These are phyloP conservation scores for Eucera pruinosa DNA, from an alignment of 2,888 invertebrate species.

Conservation along the genomic window DNA sequence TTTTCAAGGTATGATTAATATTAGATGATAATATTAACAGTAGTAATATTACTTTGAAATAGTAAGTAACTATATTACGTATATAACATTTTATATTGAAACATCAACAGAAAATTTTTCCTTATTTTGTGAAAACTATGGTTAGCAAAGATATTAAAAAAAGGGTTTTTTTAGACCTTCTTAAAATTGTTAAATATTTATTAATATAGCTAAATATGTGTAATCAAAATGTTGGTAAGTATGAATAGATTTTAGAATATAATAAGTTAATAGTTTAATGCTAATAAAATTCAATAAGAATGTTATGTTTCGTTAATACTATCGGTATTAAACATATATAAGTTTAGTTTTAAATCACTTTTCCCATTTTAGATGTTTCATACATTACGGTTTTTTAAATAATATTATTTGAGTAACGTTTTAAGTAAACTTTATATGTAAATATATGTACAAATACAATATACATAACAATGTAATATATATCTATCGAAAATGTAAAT, in stretches of 20 bases:
- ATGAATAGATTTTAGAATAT: too few species aligned
- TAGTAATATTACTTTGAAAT: not conserved
- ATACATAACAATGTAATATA: not conserved
- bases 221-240: too few species aligned
- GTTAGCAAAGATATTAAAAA: not conserved
- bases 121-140: not conserved
- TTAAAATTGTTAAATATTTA: too few species aligned
- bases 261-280: too few species aligned
- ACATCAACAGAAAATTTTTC: not conserved
- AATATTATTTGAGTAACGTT: not conserved
- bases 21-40: too few species aligned
- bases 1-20: too few species aligned
- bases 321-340: too few species aligned
- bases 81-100: not conserved
- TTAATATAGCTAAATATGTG: too few species aligned
- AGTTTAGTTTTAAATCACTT: not conserved
- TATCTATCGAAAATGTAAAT: not conserved
- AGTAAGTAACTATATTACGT: not conserved
- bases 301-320: too few species aligned
- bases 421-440: not conserved
- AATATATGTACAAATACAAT: slow-evolving; percentile 6
- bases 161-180: too few species aligned
- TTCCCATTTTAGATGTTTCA: not conserved
- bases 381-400: not conserved
- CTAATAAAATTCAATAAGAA: too few species aligned